Evolutionary conservation across 2,888 invertebrate species (phyloP).

Genomic region (Trachelus tabidus): DNA sequence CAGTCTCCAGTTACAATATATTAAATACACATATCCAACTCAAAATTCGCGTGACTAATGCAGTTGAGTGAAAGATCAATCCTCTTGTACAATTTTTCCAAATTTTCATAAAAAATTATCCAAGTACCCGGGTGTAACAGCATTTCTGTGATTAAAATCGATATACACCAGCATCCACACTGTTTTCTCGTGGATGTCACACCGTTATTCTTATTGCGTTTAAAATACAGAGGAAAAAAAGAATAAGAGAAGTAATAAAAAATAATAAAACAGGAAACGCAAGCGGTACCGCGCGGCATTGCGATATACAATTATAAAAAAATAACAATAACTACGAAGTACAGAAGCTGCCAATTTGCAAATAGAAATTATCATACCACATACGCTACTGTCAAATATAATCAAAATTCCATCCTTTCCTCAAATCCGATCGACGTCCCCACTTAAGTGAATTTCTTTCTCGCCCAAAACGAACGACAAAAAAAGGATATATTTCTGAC

Average conservation of each 20-base stretch:
- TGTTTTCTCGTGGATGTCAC: not conserved
- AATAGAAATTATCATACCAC: slow-evolving; percentile 41
- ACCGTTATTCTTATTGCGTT: not conserved
- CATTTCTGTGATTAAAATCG: slow-evolving; percentile 31
- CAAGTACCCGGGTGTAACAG: not conserved
- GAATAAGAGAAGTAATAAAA: not conserved
- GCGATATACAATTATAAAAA: slow-evolving; percentile 26
- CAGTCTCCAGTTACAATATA: not conserved
- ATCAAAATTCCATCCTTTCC: slow-evolving; percentile 7
- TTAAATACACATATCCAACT: not conserved
- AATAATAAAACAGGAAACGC: not conserved
- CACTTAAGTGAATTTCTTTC: slow-evolving; percentile 48
- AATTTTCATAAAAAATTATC: not conserved
- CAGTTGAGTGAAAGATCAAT: slow-evolving; percentile 13
- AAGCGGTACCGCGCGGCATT: not conserved
- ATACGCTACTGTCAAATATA: slow-evolving; percentile 34
- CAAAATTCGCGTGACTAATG: not conserved
- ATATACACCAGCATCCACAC: not conserved
- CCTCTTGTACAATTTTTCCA: slow-evolving; percentile 2
- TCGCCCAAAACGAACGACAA: slow-evolving; percentile 55
- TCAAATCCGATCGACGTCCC: slow-evolving; percentile 1
- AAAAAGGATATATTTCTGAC: slow-evolving; percentile 72
- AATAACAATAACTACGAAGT: slow-evolving; percentile 56
- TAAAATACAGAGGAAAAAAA: not conserved
- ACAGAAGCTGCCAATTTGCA: slow-evolving; percentile 62